Evolutionary conservation across 1,140 invertebrate genomes (phyloP).

Genomic region (Polypedilum pembai): DNA sequence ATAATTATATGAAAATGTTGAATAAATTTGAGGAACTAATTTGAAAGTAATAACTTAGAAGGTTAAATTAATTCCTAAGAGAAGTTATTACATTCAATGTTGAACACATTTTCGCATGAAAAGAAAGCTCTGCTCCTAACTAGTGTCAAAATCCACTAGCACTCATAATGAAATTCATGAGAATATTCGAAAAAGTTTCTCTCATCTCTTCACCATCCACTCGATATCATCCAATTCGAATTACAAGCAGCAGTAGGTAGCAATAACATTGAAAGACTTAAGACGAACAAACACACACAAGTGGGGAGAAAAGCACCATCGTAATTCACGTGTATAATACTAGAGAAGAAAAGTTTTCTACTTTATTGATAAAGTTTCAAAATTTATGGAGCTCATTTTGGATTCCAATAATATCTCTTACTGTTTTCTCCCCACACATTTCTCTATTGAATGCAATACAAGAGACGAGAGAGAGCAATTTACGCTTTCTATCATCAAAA

Average conservation of each 20-base stretch:
- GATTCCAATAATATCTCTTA: not conserved
- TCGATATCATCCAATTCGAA: too few relatives aligned
- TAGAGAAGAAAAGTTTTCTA: not conserved
- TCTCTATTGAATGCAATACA: too few relatives aligned
- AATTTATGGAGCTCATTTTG: not conserved
- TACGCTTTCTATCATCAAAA: not conserved
- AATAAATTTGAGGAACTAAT: not conserved
- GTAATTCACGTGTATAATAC: not conserved
- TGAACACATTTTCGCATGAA: too few relatives aligned
- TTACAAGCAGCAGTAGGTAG: too few relatives aligned
- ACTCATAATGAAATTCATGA: too few relatives aligned
- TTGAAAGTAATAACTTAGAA: not conserved
- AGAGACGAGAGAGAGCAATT: not conserved
- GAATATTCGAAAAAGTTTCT: too few relatives aligned
- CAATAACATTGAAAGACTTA: not conserved
- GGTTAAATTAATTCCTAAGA: not conserved
- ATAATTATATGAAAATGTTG: too few relatives aligned
- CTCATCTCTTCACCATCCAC: too few relatives aligned
- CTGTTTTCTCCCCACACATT: not conserved
- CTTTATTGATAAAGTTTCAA: constrained; percentile 7
- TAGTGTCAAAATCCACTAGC: too few relatives aligned
- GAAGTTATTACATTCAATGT: too few relatives aligned
- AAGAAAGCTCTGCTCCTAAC: too few relatives aligned
- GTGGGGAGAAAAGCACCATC: not conserved
- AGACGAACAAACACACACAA: not conserved